Percentiles rank a stretch among this genome's conserved stretches.
These are phyloP conservation scores for Catalaphyllia jardinei DNA, from an alignment of 64 coral and sea anemone species.

Conservation along the genomic window DNA sequence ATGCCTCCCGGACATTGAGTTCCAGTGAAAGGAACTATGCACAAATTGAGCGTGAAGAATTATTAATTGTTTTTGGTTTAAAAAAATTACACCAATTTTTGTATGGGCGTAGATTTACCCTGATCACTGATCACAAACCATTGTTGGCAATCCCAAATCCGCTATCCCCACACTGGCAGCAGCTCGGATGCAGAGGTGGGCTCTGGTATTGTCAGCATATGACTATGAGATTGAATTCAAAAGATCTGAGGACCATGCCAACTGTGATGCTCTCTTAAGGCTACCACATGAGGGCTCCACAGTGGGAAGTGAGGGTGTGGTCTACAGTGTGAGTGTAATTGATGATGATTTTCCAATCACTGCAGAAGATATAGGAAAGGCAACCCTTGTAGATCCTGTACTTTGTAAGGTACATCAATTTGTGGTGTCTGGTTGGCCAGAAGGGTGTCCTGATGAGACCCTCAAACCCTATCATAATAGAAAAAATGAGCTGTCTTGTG, in stretches of 20 bases:
- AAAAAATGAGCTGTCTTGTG: slow-evolving; percentile 33
- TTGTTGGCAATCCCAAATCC: slow-evolving; percentile 10
- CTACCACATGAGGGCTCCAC: slow-evolving; percentile 42
- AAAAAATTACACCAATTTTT: slow-evolving; percentile 66
- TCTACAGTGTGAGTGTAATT: no score
- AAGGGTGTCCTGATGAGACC: slow-evolving; percentile 28
- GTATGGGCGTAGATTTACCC: slow-evolving; percentile 43
- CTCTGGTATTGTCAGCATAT: slow-evolving; percentile 48
- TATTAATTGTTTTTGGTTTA: slow-evolving; percentile 50
- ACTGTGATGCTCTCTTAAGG: slow-evolving; percentile 31
- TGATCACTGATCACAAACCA: slow-evolving; percentile 51
- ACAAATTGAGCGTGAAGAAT: slow-evolving; percentile 60
- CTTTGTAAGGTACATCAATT: slow-evolving; percentile 16
- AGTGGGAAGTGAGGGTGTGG: no score
- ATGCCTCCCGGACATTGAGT: no score
- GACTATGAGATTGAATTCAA: slow-evolving; percentile 54
- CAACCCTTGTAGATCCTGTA: slow-evolving; percentile 6
- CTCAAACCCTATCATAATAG: slow-evolving; percentile 5
- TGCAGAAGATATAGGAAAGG: slow-evolving; percentile 35
- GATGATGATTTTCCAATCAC: slow-evolving; percentile 49
- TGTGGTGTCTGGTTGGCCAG: slow-evolving; percentile 32
- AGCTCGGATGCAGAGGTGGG: slow-evolving; percentile 52
- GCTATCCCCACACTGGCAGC: slow-evolving; percentile 43
- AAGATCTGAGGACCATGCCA: background rate
- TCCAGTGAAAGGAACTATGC: slow-evolving; percentile 63